phyloP scores from a whole-genome alignment of 2,888 invertebrate genomes.

The Caenorhabditis zanzibari region DNA sequence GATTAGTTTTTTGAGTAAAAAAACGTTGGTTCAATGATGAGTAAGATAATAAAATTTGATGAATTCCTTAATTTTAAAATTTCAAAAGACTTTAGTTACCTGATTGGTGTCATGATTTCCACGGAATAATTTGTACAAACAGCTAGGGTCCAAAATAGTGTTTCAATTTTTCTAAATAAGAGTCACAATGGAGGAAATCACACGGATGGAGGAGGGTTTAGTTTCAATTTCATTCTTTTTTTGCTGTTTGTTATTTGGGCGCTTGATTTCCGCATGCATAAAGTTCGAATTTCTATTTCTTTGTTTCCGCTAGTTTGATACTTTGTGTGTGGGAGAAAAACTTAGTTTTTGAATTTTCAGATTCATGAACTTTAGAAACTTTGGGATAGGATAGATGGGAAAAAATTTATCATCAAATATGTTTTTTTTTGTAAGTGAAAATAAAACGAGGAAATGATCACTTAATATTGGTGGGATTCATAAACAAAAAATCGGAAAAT shows the following conservation, averaged over 20 bases:
- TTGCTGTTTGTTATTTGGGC: constrained; percentile 42
- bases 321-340: neutral
- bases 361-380: neutral
- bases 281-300: constrained; percentile 42
- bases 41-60: neutral
- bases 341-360: neutral
- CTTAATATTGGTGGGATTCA: too few relatives aligned
- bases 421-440: too few relatives aligned
- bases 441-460: too few relatives aligned
- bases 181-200: constrained; percentile 26
- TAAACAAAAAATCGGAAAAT: too few relatives aligned
- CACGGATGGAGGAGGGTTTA: constrained; percentile 35
- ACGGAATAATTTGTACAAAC: too few relatives aligned
- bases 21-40: constrained; percentile 9
- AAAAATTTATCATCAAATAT: too few relatives aligned
- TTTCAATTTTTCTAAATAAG: neutral
- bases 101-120: neutral
- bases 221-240: constrained; percentile 48
- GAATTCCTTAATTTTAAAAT: neutral
- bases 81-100: constrained; percentile 6
- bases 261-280: constrained; percentile 55
- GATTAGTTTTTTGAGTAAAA: constrained; percentile 12
- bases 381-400: neutral
- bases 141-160: too few relatives aligned
- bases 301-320: constrained; percentile 14